Evolutionary conservation across 2,888 invertebrate species (phyloP).

Genomic region (Stenchaetothrips biformis): DNA sequence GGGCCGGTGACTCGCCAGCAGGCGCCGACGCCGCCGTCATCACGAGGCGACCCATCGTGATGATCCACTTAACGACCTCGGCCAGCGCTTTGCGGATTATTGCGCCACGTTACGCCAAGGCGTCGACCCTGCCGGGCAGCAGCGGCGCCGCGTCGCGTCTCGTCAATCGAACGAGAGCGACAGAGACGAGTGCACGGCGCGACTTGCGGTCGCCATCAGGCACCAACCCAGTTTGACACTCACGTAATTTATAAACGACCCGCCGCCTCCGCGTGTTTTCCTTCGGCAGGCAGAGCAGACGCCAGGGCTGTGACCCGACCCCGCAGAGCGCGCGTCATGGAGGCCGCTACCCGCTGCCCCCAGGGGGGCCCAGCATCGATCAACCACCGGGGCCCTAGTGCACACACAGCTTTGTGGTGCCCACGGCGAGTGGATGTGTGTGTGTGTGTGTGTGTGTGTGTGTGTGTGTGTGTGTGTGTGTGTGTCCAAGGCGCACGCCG

Average conservation of each 20-base stretch:
- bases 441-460: too few relatives aligned
- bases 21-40: too few relatives aligned
- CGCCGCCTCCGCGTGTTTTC: background rate
- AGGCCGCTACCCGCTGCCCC: too few relatives aligned
- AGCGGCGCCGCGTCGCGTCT: background rate
- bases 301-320: background rate
- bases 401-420: background rate
- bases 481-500: too few relatives aligned
- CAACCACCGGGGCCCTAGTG: background rate
- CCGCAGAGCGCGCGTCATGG: too few relatives aligned
- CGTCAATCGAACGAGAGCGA: background rate
- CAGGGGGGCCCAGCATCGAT: background rate
- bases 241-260: slow-evolving; percentile 9
- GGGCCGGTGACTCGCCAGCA: too few relatives aligned
- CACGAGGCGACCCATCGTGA: too few relatives aligned
- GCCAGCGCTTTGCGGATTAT: too few relatives aligned
- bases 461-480: too few relatives aligned
- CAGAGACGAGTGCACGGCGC: background rate
- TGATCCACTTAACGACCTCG: too few relatives aligned
- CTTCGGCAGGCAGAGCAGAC: background rate
- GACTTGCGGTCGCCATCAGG: background rate
- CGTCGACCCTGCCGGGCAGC: background rate
- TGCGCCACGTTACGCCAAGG: too few relatives aligned
- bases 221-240: slow-evolving; percentile 7
- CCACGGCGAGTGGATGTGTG: too few relatives aligned